phyloP scores from a whole-genome alignment of 1,140 invertebrate genomes.

The Diorhabda carinulata region DNA sequence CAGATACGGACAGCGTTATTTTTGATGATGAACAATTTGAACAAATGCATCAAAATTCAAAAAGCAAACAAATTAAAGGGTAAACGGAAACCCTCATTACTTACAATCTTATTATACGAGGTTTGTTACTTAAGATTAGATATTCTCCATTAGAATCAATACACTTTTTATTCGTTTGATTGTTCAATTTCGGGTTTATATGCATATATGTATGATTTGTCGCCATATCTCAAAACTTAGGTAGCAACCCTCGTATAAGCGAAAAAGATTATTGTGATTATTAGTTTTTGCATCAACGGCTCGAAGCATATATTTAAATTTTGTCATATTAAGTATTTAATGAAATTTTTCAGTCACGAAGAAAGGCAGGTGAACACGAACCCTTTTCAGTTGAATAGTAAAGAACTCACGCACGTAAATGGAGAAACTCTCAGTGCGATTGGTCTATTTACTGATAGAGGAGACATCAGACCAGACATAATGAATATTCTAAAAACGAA shows the following conservation, averaged over 20 bases:
- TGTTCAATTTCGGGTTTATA: no score
- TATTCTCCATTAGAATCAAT: no score
- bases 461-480: constrained; percentile 24
- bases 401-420: constrained; percentile 18
- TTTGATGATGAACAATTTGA: constrained; percentile 19
- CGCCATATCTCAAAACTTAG: no score
- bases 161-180: no score
- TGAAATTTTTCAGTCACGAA: background rate
- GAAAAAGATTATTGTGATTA: no score
- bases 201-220: no score
- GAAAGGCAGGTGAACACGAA: constrained; percentile 8
- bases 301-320: background rate
- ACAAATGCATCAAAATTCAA: background rate
- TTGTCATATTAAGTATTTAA: background rate
- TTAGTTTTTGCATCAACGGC: background rate
- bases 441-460: constrained; percentile 28
- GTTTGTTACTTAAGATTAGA: no score
- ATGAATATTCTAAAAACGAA: constrained; percentile 26
- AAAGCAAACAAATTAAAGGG: no score
- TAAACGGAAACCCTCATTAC: no score
- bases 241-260: no score
- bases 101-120: no score
- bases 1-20: constrained; percentile 14
- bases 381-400: constrained; percentile 25
- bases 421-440: constrained; percentile 21